Evolutionary conservation across 2,797 vertebrate species (phyloP), one percentile per base, ranked within the genome.

Genomic region (Leptatherina wallacei): DNA sequence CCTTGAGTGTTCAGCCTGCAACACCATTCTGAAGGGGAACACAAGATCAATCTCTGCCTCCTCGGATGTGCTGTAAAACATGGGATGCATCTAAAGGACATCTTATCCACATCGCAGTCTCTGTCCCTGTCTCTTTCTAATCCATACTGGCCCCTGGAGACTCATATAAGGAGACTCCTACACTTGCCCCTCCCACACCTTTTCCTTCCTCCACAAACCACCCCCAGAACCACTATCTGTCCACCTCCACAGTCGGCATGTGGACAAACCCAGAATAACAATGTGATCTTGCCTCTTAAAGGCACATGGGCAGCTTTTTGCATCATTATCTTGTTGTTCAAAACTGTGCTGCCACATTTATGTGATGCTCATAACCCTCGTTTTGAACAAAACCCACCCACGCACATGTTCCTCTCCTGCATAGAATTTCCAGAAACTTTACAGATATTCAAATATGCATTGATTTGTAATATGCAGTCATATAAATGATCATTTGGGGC

Each of bases 181-280:
- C 88, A 83, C 87, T 81, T 49, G 20, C 81, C 80, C 82, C 88
- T 81, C 85, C 70, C 79, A 83, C 81, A 85, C 81, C 77, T 73
- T 82, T 80, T 76, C 80, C 66, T 86, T 76, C 86, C 85, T 83
- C 78, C 86, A 84, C 84, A 89, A 85, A 88, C 82, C 83, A 87
- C 88, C 86, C 85, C 89, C 89, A 89, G 84, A 93, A 91, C 91
- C 88, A 91, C 91, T 86, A 92, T 91, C 88, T 92, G 85, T 92
- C 89, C 92, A 89, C 93, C 93, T 92, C 92, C 91, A 89, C 91
- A 93, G 86, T 89, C 88, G 65, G 91, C 90, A 87, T 92, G 92
- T 93, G 92, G 91, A 95, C 93, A 94, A 92, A 93, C 85, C 88
- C 80, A 91, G 93, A 94, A 92, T 93, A 94, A 93, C 89, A 94